Evolutionary conservation across 2,113 vertebrate species (phyloP).

Genomic region (Sapajus apella): DNA sequence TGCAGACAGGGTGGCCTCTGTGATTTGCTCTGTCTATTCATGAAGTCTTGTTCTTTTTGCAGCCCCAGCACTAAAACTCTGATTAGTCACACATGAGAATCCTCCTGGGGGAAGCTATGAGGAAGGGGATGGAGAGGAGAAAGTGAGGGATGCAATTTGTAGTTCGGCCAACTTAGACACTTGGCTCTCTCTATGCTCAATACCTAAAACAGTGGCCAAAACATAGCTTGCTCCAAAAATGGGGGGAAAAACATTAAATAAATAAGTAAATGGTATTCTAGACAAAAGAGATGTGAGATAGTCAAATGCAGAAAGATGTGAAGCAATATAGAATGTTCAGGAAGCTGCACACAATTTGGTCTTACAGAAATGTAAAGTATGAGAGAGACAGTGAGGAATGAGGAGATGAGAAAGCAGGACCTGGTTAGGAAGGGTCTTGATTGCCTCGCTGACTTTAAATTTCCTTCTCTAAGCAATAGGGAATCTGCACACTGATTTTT

Average conservation of each 20-base stretch:
- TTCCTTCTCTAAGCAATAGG: neutral
- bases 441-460: neutral
- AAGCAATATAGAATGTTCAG: neutral
- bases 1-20: neutral
- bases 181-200: neutral
- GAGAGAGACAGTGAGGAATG: neutral
- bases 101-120: neutral
- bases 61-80: neutral
- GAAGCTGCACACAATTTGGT: neutral
- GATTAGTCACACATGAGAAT: neutral
- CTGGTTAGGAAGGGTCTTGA: neutral
- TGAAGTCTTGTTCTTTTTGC: neutral
- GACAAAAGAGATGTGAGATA: neutral
- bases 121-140: neutral
- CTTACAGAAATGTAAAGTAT: neutral
- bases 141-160: neutral
- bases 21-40: neutral
- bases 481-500: neutral
- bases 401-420: neutral
- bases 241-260: rapidly evolving
- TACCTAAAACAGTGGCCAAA: neutral
- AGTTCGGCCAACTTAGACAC: neutral
- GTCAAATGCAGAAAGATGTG: neutral
- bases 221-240: neutral
- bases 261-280: neutral